Percentiles rank a stretch among this genome's conserved stretches.
Conservation (phyloP, 2,113 vertebrate genomes). For the Eurypyga helias region DNA sequence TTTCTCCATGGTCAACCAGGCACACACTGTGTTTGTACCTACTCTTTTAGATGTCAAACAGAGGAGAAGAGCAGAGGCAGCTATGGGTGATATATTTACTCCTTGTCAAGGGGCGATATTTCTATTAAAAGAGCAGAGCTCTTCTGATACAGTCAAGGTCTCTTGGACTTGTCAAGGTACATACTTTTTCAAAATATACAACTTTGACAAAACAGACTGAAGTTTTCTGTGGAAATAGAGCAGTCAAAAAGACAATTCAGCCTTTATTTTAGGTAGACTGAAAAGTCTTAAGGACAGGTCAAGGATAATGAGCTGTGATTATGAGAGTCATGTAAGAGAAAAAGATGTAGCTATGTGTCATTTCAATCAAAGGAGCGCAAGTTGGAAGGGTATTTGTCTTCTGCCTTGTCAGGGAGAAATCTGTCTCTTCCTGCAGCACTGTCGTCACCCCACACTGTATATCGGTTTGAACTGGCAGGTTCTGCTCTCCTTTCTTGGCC, state of each 20-base stretch:
- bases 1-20: not conserved
- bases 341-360: not conserved
- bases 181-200: not conserved
- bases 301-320: slow-evolving; percentile 39
- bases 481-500: not conserved
- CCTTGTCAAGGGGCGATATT: not conserved
- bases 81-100: not conserved
- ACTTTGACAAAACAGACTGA: not conserved
- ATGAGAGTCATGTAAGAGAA: not conserved
- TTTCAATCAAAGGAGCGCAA: not conserved
- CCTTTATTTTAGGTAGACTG: not conserved
- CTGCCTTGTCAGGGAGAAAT: not conserved
- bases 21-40: not conserved
- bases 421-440: not conserved
- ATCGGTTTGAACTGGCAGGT: not conserved
- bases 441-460: accelerated
- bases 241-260: slow-evolving; percentile 3
- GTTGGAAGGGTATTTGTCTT: not conserved
- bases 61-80: not conserved
- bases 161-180: slow-evolving; percentile 8
- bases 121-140: slow-evolving; percentile 26
- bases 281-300: slow-evolving; percentile 14
- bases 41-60: not conserved
- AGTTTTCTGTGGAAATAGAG: not conserved
- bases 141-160: slow-evolving; percentile 1